A percentile compares a stretch with the other conserved stretches of the same genome.
Evolutionary conservation across 2,797 vertebrate genomes (phyloP).

Genomic region (Centropyge bicolor): DNA sequence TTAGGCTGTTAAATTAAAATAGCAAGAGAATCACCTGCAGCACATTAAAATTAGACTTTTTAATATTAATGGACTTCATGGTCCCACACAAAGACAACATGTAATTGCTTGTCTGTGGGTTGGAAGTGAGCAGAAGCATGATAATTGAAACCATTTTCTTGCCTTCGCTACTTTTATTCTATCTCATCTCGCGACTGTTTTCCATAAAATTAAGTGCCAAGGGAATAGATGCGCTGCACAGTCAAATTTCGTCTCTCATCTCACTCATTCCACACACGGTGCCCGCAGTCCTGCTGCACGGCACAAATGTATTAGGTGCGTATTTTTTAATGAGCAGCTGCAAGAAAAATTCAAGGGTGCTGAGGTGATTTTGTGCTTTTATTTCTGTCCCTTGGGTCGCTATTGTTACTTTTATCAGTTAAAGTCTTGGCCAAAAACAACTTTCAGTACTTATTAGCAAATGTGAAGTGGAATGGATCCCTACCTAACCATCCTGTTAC

Average conservation of each 20-base stretch:
- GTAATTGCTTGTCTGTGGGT: constrained; percentile 50
- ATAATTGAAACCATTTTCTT: constrained; percentile 55
- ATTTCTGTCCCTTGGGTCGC: not conserved
- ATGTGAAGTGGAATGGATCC: constrained; percentile 2
- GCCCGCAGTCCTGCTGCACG: constrained; percentile 9
- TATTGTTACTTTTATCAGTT: constrained; percentile 10
- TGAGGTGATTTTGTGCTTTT: constrained; percentile 18
- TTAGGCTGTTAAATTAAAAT: constrained; percentile 66
- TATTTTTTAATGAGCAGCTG: constrained; percentile 56
- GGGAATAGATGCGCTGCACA: constrained; percentile 28
- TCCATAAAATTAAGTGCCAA: constrained; percentile 29
- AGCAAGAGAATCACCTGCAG: constrained; percentile 62
- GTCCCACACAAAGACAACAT: constrained; percentile 45
- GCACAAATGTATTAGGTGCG: constrained; percentile 7
- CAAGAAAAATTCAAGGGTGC: constrained; percentile 16
- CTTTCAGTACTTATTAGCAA: constrained; percentile 5
- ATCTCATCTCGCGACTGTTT: constrained; percentile 29
- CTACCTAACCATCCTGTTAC: not conserved
- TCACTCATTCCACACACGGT: constrained; percentile 26
- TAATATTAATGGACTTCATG: constrained; percentile 54
- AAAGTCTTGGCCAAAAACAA: not conserved
- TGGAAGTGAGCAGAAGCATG: constrained; percentile 30
- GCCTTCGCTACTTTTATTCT: constrained; percentile 9
- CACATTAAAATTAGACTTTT: constrained; percentile 53
- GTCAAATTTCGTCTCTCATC: constrained; percentile 30